Evolutionary conservation across 2,113 vertebrate species (phyloP).

Genomic region (Glaucomys volans): DNA sequence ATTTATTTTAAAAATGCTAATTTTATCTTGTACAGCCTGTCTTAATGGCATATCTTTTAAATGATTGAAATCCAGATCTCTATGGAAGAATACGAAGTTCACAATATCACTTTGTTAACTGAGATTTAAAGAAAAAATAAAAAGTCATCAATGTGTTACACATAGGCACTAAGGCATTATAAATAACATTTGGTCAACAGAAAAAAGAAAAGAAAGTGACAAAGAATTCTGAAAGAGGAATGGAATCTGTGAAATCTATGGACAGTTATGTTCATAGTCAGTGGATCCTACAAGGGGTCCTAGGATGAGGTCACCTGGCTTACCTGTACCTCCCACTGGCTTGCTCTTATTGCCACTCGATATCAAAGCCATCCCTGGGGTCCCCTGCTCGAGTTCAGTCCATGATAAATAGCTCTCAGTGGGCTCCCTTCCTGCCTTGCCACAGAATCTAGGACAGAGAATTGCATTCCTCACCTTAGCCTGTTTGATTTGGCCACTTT

Average conservation of each 20-base stretch:
- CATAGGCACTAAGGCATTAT: background rate
- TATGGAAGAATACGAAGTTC: too few relatives aligned
- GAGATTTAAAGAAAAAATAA: conserved; percentile 24
- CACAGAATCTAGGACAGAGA: background rate
- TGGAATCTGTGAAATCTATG: background rate
- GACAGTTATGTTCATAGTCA: background rate
- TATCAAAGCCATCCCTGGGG: background rate
- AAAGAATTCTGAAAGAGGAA: background rate
- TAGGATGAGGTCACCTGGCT: background rate
- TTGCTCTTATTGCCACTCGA: background rate
- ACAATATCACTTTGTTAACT: conserved; percentile 44
- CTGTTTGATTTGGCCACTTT: background rate
- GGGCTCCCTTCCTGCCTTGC: background rate
- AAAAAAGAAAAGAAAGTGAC: background rate
- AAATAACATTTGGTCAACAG: background rate
- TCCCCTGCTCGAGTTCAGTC: background rate
- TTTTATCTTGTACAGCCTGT: conserved; percentile 10
- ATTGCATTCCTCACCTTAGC: too few relatives aligned
- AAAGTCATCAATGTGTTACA: background rate
- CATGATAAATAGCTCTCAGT: background rate
- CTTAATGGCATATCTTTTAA: conserved; percentile 39
- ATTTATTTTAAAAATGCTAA: background rate
- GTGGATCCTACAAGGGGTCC: background rate
- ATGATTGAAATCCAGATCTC: conserved; percentile 11
- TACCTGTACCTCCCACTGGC: accelerated